Conservation (phyloP, 2,797 vertebrate genomes). For the Notamacropus eugenii region DNA sequence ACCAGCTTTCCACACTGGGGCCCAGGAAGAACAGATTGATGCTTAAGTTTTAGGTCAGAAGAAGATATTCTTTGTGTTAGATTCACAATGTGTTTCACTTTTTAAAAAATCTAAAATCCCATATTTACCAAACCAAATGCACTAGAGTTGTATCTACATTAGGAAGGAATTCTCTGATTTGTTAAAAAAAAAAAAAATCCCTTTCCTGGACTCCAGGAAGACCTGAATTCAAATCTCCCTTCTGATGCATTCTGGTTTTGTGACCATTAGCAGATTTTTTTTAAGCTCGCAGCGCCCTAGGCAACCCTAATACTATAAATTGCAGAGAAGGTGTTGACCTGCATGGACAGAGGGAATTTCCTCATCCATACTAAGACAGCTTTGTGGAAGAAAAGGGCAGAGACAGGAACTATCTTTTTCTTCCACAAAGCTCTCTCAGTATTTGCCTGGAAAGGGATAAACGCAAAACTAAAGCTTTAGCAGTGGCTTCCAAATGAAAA, state of each 20-base stretch:
- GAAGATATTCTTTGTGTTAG: not conserved
- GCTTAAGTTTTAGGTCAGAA: not conserved
- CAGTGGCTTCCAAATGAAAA: not conserved
- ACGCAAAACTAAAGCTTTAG: not conserved
- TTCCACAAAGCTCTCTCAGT: not conserved
- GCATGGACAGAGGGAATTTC: not conserved
- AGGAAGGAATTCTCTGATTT: slow-evolving; percentile 15
- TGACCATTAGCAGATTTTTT: not conserved
- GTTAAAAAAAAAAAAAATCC: slow-evolving; percentile 23
- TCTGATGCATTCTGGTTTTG: not conserved
- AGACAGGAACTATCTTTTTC: not conserved
- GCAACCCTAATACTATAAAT: not conserved
- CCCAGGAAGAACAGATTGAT: not conserved
- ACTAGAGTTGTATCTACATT: not conserved
- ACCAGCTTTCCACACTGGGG: not conserved
- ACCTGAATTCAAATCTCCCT: not conserved
- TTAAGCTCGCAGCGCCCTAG: not conserved
- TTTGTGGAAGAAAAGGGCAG: too few species aligned
- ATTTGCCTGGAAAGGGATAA: not conserved
- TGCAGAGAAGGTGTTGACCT: not conserved
- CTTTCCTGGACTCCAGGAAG: not conserved
- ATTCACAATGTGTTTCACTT: not conserved
- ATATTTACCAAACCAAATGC: not conserved
- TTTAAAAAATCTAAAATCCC: not conserved
- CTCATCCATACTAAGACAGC: not conserved